phyloP scores from a whole-genome alignment of 1,140 invertebrate genomes.

The Glossosoma conforme region DNA sequence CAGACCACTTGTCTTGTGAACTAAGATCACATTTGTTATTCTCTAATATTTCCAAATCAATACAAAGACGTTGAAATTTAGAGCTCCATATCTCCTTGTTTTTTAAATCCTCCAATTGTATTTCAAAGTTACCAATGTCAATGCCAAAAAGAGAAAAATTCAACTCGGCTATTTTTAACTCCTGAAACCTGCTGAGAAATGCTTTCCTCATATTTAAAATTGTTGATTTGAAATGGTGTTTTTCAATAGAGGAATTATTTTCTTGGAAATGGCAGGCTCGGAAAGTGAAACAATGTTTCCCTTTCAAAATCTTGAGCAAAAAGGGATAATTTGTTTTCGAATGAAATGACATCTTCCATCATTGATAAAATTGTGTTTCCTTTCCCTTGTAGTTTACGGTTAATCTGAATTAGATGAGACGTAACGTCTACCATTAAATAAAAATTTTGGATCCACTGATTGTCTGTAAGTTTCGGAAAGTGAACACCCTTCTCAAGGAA shows the following conservation, averaged over 20 bases:
- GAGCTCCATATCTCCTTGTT: constrained; percentile 31
- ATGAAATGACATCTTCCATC: not conserved
- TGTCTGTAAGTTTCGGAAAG: constrained; percentile 29
- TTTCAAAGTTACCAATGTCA: constrained; percentile 21
- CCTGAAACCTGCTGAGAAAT: too few relatives aligned
- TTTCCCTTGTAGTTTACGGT: constrained; percentile 13
- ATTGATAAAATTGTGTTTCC: not conserved
- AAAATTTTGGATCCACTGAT: constrained; percentile 33
- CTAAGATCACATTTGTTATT: too few relatives aligned
- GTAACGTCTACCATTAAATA: constrained; percentile 28
- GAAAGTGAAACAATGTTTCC: too few relatives aligned
- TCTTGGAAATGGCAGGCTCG: too few relatives aligned
- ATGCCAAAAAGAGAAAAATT: constrained; percentile 7
- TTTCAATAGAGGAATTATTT: too few relatives aligned
- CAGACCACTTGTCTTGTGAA: too few relatives aligned
- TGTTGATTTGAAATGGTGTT: constrained; percentile 2
- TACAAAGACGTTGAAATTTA: constrained; percentile 31
- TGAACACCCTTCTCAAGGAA: constrained; percentile 33
- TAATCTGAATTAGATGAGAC: constrained; percentile 3
- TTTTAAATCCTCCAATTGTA: constrained; percentile 32
- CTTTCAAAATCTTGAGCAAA: too few relatives aligned
- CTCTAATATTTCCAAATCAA: constrained; percentile 30
- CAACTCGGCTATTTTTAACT: not conserved
- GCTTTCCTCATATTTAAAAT: constrained; percentile 2
- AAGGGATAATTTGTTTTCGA: too few relatives aligned